A percentile compares a stretch with the other conserved stretches of the same genome.
Conservation (phyloP, 2,888 invertebrate genomes). For the Oligia strigilis region DNA sequence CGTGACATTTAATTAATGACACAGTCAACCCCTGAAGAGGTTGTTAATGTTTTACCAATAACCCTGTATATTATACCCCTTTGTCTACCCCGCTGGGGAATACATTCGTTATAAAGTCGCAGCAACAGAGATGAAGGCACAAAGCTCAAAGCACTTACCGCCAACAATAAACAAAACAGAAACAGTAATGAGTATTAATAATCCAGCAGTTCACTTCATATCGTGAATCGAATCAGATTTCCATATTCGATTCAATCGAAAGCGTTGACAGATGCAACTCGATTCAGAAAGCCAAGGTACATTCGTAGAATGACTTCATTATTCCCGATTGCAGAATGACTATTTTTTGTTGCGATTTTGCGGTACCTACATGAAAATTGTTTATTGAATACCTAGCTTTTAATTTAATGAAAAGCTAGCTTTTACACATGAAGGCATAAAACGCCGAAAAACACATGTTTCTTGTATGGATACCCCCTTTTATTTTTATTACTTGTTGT, state of each 20-base stretch:
- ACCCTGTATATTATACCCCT: background rate
- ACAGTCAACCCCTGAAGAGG: too few relatives aligned
- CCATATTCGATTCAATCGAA: constrained; percentile 25
- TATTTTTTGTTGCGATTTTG: background rate
- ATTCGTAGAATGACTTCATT: background rate
- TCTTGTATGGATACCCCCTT: too few relatives aligned
- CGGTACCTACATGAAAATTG: too few relatives aligned
- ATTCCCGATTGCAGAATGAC: background rate
- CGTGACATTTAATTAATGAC: too few relatives aligned
- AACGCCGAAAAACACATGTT: too few relatives aligned
- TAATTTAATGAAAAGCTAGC: background rate
- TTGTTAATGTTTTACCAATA: too few relatives aligned
- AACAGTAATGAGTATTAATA: constrained; percentile 16
- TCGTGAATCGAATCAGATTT: constrained; percentile 19
- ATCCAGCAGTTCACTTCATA: constrained; percentile 10
- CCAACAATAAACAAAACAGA: background rate
- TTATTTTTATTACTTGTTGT: too few relatives aligned
- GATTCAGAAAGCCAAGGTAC: background rate
- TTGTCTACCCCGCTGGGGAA: background rate
- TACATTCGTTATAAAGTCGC: background rate
- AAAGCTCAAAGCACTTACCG: background rate
- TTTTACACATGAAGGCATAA: too few relatives aligned
- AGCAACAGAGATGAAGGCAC: background rate
- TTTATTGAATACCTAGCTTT: background rate
- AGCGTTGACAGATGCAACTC: constrained; percentile 12